phyloP scores from a whole-genome alignment of 1,140 invertebrate species.

The Lasioglossum albipes region DNA sequence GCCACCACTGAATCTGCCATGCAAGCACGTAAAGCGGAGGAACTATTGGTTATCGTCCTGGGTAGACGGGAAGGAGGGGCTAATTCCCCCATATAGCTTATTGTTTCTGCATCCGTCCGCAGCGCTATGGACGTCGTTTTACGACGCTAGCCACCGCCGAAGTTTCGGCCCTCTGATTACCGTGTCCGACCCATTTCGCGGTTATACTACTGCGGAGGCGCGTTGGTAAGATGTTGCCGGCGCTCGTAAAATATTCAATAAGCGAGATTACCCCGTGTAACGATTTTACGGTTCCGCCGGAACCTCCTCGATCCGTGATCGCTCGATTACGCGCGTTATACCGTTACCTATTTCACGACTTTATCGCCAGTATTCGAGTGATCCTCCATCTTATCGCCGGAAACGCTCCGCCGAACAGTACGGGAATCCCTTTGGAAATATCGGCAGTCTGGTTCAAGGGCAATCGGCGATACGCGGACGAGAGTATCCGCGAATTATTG shows the following conservation, averaged over 20 bases:
- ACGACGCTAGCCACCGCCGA: not conserved
- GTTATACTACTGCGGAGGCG: conserved; percentile 18
- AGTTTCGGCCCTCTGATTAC: conserved; percentile 21
- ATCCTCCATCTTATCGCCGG: not conserved
- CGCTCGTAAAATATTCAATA: conserved; percentile 47
- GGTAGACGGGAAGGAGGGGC: not conserved
- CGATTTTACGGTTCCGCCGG: conserved; percentile 26
- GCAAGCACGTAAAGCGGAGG: not conserved
- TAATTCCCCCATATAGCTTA: not conserved
- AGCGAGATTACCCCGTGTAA: conserved; percentile 36
- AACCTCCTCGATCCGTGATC: conserved; percentile 9
- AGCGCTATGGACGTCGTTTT: conserved; percentile 7
- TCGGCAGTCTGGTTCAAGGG: no score
- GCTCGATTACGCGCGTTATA: conserved; percentile 23
- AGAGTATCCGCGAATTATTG: no score
- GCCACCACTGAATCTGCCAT: no score
- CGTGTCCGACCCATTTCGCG: conserved; percentile 32
- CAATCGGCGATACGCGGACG: no score
- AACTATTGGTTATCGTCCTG: not conserved
- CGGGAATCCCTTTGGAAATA: not conserved
- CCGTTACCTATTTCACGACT: not conserved
- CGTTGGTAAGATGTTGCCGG: conserved; percentile 26
- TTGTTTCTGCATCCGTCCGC: conserved; percentile 17
- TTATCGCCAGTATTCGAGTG: not conserved
- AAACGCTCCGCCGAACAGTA: not conserved